Evolutionary conservation across 2,888 invertebrate genomes (phyloP).

Genomic region (Eretmocerus hayati): DNA sequence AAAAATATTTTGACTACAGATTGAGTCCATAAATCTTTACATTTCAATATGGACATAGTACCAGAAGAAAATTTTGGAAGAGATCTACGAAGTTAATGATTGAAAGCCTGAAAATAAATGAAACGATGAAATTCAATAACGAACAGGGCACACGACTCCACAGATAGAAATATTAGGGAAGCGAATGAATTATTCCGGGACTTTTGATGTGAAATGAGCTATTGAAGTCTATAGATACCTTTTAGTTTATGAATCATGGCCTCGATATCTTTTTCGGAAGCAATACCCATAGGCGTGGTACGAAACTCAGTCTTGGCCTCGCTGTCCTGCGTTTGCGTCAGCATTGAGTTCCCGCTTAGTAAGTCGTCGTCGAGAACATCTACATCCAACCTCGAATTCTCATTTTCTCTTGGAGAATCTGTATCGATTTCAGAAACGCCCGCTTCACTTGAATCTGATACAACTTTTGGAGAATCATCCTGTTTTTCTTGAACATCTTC

Average conservation of each 20-base stretch:
- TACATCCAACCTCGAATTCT: conserved; percentile 34
- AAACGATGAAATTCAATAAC: no score
- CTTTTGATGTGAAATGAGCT: no score
- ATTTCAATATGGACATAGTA: no score
- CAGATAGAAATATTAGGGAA: no score
- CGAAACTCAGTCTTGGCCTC: conserved; percentile 34
- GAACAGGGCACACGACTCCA: no score
- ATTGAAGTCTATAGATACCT: no score
- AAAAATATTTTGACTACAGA: no score
- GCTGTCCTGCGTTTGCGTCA: conserved; percentile 3
- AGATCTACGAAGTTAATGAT: no score
- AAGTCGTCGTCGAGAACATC: conserved; percentile 37
- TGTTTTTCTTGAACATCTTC: conserved; percentile 19
- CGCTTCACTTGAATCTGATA: conserved; percentile 36
- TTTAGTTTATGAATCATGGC: conserved; percentile 43
- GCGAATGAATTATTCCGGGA: no score
- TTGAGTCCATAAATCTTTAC: no score
- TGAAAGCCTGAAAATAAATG: no score
- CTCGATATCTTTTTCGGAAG: conserved; percentile 42
- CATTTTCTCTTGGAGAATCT: conserved; percentile 39
- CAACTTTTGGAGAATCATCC: conserved; percentile 19
- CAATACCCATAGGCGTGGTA: conserved; percentile 28
- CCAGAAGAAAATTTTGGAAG: no score
- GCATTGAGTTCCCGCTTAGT: conserved; percentile 22
- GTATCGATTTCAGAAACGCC: conserved; percentile 40